Conservation (phyloP, 2,888 invertebrate genomes). For the Lasioglossum villosulum region DNA sequence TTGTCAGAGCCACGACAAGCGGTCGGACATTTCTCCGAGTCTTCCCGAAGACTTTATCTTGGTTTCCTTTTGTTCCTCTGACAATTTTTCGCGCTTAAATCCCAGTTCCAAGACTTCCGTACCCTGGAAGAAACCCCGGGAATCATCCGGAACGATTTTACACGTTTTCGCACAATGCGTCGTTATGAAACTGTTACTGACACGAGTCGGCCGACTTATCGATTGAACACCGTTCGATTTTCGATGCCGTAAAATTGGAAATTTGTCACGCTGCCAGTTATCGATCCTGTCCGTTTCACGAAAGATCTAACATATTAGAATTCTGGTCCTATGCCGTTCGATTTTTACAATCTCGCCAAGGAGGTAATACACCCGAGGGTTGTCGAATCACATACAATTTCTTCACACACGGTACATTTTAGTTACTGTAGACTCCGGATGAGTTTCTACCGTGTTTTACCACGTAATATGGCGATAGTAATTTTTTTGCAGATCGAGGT, state of each 20-base stretch:
- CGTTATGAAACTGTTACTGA: conserved; percentile 7
- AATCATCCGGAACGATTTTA: not conserved
- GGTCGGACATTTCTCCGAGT: not conserved
- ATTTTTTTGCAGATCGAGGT: too few relatives aligned
- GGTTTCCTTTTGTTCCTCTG: conserved; percentile 9
- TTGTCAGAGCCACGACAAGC: conserved; percentile 14
- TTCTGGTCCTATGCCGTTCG: not conserved
- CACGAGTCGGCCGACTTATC: not conserved
- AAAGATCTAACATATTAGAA: not conserved
- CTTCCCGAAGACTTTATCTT: not conserved
- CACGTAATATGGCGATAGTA: too few relatives aligned
- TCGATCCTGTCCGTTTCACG: not conserved
- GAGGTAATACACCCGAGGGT: not conserved
- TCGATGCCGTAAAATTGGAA: not conserved
- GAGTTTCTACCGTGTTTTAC: not conserved
- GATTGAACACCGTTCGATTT: not conserved
- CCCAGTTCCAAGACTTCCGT: not conserved
- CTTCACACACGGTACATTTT: not conserved
- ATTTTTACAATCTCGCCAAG: not conserved
- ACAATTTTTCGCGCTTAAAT: conserved; percentile 18
- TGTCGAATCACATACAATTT: too few relatives aligned
- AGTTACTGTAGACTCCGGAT: fast-evolving
- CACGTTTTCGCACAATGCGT: conserved; percentile 5
- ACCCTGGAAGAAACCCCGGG: not conserved
- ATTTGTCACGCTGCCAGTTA: not conserved